Conservation (phyloP, 92 coral and sea anemone species). For the Anthopleura xanthogrammica region DNA sequence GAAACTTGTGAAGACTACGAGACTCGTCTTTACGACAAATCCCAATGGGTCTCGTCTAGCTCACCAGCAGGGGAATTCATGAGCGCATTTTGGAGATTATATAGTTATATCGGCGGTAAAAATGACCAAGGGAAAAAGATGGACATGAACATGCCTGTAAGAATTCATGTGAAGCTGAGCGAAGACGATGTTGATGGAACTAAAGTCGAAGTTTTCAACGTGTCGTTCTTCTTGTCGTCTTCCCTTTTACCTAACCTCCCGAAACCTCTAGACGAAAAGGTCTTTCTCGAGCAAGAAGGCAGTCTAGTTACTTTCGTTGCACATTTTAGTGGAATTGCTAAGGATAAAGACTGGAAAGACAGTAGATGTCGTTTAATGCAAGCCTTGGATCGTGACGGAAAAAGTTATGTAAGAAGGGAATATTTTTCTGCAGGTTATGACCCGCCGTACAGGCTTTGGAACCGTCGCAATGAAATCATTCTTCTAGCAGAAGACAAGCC, state of each 20-base stretch:
- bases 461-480: conserved; percentile 35
- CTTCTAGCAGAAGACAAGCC: conserved; percentile 24
- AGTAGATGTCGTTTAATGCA: conserved; percentile 8
- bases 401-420: conserved; percentile 9
- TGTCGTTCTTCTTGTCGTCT: conserved; percentile 27
- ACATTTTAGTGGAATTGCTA: conserved; percentile 34
- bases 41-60: conserved; percentile 37
- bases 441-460: conserved; percentile 37
- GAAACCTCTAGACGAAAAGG: conserved; percentile 25
- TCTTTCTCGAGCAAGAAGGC: conserved; percentile 27
- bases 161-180: conserved; percentile 16
- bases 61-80: conserved; percentile 30
- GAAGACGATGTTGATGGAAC: conserved; percentile 40
- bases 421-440: conserved; percentile 36
- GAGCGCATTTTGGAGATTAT: conserved; percentile 34
- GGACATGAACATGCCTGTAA: conserved; percentile 34
- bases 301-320: conserved; percentile 16
- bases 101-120: conserved; percentile 40
- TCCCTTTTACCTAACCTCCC: conserved; percentile 27
- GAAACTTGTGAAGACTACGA: conserved; percentile 32
- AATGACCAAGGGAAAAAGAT: conserved; percentile 41
- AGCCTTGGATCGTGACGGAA: conserved; percentile 28
- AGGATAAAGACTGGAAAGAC: conserved; percentile 42
- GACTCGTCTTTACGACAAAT: conserved; percentile 22
- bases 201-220: conserved; percentile 15